Percentiles rank a stretch among this genome's conserved stretches.
phyloP scores from a whole-genome alignment of 2,888 invertebrate species.

The Taenaris catops region DNA sequence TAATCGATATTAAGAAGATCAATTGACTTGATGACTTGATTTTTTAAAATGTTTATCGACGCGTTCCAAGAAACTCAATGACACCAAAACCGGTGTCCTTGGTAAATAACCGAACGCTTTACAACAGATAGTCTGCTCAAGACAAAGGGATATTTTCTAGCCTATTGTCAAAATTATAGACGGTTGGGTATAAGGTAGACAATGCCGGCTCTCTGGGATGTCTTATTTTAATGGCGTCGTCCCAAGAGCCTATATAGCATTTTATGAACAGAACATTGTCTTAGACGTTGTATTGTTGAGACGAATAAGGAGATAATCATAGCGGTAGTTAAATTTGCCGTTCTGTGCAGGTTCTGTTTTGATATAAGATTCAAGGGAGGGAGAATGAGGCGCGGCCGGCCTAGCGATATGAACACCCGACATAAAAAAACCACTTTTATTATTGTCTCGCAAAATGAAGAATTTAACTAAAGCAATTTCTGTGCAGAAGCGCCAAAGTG shows the following conservation, averaged over 20 bases:
- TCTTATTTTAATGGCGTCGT: slow-evolving; percentile 69
- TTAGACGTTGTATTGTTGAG: slow-evolving; percentile 42
- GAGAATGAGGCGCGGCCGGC: too few species aligned
- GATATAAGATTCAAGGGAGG: slow-evolving; percentile 14
- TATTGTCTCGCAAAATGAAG: too few species aligned
- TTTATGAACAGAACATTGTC: slow-evolving; percentile 53
- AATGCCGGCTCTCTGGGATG: slow-evolving; percentile 45
- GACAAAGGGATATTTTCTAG: slow-evolving; percentile 76
- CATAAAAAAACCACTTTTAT: too few species aligned
- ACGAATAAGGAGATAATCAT: slow-evolving; percentile 32
- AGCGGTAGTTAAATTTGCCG: slow-evolving; percentile 28
- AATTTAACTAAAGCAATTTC: too few species aligned
- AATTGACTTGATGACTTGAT: too few species aligned
- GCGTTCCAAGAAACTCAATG: too few species aligned
- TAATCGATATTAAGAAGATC: too few species aligned
- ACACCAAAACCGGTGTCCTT: slow-evolving; percentile 25
- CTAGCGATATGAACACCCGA: too few species aligned
- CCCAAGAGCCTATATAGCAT: slow-evolving; percentile 52
- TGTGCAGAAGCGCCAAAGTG: too few species aligned
- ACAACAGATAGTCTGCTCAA: slow-evolving; percentile 56
- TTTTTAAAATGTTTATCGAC: too few species aligned
- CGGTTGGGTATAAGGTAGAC: slow-evolving; percentile 49
- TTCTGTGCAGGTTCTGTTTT: slow-evolving; percentile 20
- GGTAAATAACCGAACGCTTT: slow-evolving; percentile 61
- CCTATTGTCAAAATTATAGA: slow-evolving; percentile 77